phyloP scores from a whole-genome alignment of 1,140 invertebrate genomes.

The Brachionus plicatilis region DNA sequence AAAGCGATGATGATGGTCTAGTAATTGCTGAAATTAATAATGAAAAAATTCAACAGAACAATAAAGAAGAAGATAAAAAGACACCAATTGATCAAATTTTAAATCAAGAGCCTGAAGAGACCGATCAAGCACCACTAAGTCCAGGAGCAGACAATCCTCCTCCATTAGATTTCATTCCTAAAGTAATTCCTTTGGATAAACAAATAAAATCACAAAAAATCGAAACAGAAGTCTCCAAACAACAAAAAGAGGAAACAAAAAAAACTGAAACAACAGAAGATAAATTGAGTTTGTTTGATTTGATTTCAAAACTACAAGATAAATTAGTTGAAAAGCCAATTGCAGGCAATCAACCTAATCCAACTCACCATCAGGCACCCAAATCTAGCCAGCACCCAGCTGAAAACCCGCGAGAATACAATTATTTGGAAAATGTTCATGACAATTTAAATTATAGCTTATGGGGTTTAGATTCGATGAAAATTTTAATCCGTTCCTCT shows the following conservation, averaged over 20 bases:
- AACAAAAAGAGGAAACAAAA: background rate
- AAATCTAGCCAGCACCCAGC: background rate
- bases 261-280: background rate
- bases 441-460: slow-evolving; percentile 21
- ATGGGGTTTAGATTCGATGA: background rate
- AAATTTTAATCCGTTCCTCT: background rate
- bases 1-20: background rate
- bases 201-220: background rate
- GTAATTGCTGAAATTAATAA: background rate
- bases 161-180: background rate
- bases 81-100: background rate
- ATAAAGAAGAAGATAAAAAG: background rate
- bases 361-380: background rate
- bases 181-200: slow-evolving; percentile 18
- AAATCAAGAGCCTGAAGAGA: background rate
- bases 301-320: slow-evolving; percentile 32
- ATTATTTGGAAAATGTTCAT: background rate
- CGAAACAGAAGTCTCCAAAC: background rate
- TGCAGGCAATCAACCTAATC: background rate
- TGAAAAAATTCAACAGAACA: background rate
- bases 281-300: slow-evolving; percentile 32
- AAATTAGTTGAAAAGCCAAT: background rate
- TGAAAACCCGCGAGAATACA: background rate
- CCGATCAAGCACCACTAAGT: background rate
- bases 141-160: background rate